Base-by-base conservation (phyloP, 1,140 invertebrate species). In the Helicoverpa armigera region DNA sequence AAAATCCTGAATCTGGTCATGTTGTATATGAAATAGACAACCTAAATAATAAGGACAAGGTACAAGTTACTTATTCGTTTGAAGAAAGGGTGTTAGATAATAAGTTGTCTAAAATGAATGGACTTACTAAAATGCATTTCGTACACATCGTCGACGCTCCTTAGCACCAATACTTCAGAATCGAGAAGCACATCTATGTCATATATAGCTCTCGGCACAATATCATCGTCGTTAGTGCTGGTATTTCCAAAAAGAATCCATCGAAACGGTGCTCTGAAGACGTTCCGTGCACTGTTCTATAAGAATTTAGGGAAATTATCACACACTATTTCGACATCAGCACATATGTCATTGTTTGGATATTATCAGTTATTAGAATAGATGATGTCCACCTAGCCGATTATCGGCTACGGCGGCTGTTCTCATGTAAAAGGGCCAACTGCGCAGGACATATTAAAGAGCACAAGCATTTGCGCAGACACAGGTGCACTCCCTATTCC, bases 231-330 rank as follows among this genome's bases (percentile, higher is more conserved):
- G 61, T 76, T 50, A 50, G 81, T 48, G 1, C 5, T 11, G 43
- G 53, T 11, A 31, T 54, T 29, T 35, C 58, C 78, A 14, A 92
- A 54, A 1, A 93, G 63, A 48, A 93, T 86, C 91, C 91, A 93
- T 48, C 88, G 87, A 69, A 84, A 91, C 3, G 91, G 90, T 0
- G 90, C 82, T 54, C 87, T 81, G 72, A 93, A 89, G 70, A 86
- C 79, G 31, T 85, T 83, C 53, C 51, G 81, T 81, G 18, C 75
- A 70, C 83, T 85, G 60, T 67, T 77, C 75, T 77, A 65, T 35
- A 72, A 65, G 16, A 63, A 67, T 23, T 1, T 16, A 16, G 7
- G 31, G 16, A 12, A 31, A 14, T 35, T 61, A 61, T 31, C 10
- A n/a, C n/a, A n/a, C n/a, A n/a, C n/a, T n/a, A n/a, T n/a, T n/a